Conservation (phyloP, 2,888 invertebrate species). For the Epiperipatus broadwayi region DNA sequence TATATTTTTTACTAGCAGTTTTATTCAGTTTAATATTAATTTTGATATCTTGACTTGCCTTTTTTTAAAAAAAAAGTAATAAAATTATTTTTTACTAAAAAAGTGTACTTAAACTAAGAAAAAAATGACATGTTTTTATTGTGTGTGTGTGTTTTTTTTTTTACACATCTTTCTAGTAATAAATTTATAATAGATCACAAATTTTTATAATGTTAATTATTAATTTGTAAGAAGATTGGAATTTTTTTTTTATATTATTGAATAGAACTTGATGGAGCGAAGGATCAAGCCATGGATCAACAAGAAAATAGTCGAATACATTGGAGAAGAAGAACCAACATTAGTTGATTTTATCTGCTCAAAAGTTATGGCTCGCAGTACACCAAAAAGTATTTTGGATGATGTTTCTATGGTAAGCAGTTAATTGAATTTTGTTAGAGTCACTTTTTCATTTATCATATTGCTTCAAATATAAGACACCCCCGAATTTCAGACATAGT, state of each 20-base stretch:
- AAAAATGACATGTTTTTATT: slow-evolving; percentile 11
- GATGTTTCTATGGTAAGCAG: slow-evolving; percentile 96
- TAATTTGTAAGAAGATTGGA: slow-evolving; percentile 6
- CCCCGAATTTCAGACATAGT: too few relatives aligned
- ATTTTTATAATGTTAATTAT: slow-evolving; percentile 1
- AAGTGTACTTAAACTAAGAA: too few relatives aligned
- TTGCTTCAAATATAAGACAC: too few relatives aligned
- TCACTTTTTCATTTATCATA: slow-evolving; percentile 6
- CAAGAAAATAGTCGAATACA: slow-evolving; percentile 98
- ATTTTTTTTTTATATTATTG: neutral
- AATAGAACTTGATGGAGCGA: slow-evolving; percentile 52
- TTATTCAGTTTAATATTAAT: too few relatives aligned
- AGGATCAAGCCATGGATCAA: slow-evolving; percentile 98
- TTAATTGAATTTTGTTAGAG: too few relatives aligned
- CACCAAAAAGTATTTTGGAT: slow-evolving; percentile 81
- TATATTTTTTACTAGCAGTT: too few relatives aligned
- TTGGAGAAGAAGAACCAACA: slow-evolving; percentile 95
- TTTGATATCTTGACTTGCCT: too few relatives aligned
- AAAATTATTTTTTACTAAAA: too few relatives aligned
- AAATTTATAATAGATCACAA: slow-evolving; percentile 4
- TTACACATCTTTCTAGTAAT: slow-evolving; percentile 12
- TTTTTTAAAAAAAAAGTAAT: too few relatives aligned
- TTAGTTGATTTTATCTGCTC: slow-evolving; percentile 98
- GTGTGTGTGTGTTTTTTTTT: slow-evolving; percentile 5
- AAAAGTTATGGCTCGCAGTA: slow-evolving; percentile 79